These are phyloP conservation scores for Drosophila ficusphila DNA, from an alignment of 1,140 invertebrate genomes.

Conservation along the genomic window DNA sequence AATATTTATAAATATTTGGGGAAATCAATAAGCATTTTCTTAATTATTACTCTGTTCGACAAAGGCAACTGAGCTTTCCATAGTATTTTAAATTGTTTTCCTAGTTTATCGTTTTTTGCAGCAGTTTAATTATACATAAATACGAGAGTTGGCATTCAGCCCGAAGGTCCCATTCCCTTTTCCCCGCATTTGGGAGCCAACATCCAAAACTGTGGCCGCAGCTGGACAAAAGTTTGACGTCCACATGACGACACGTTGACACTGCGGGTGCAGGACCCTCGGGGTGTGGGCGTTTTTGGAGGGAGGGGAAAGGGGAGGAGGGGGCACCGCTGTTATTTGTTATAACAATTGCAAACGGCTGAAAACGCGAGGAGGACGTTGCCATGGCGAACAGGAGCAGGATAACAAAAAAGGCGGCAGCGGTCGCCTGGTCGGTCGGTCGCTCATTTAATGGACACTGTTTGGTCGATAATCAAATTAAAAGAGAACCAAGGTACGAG, in stretches of 20 bases:
- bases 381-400: conserved; percentile 63
- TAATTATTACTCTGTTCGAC: no score
- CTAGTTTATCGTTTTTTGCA: no score
- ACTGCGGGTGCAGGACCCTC: conserved; percentile 43
- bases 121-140: conserved; percentile 52
- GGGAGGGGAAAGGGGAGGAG: no score
- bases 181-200: neutral
- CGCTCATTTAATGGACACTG: conserved; percentile 82
- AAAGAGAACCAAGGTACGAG: conserved; percentile 38
- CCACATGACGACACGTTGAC: conserved; percentile 74
- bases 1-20: no score
- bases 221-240: conserved; percentile 80
- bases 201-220: conserved; percentile 50
- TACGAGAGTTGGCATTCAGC: conserved; percentile 22
- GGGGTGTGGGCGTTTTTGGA: neutral
- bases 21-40: no score
- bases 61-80: no score
- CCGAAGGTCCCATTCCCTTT: neutral
- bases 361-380: conserved; percentile 65
- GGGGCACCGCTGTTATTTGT: conserved; percentile 68
- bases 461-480: conserved; percentile 84
- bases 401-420: conserved; percentile 48
- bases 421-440: conserved; percentile 50
- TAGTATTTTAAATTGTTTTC: no score
- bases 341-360: conserved; percentile 73